Evolutionary conservation across 1,140 invertebrate species (phyloP).

Genomic region (Cydia splendana): DNA sequence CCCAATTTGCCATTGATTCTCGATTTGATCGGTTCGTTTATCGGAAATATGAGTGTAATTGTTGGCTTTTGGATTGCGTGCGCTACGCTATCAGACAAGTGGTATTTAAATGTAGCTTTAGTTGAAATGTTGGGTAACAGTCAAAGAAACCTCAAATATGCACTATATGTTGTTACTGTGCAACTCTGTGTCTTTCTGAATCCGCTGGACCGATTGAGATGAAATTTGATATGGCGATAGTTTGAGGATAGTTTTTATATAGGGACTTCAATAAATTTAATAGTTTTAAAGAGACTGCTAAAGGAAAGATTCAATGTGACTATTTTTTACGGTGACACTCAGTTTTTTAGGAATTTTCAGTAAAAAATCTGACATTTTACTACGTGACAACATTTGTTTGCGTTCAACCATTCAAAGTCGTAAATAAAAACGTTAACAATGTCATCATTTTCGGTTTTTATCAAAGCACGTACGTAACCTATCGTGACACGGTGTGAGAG

Average conservation of each 20-base stretch:
- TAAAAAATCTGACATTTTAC: not conserved
- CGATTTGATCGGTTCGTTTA: conserved; percentile 15
- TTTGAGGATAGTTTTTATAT: too few species aligned
- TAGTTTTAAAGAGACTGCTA: not conserved
- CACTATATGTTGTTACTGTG: too few species aligned
- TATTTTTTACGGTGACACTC: not conserved
- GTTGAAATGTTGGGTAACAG: too few species aligned
- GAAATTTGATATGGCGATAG: too few species aligned
- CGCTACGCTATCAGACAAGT: too few species aligned
- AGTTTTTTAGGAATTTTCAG: not conserved
- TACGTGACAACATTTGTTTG: conserved; percentile 12
- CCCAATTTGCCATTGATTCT: conserved; percentile 1
- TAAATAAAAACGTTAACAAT: not conserved
- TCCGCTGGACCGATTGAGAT: too few species aligned
- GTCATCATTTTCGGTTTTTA: not conserved
- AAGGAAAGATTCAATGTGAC: not conserved
- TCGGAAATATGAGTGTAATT: conserved; percentile 2
- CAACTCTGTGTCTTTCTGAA: too few species aligned
- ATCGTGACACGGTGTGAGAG: not conserved
- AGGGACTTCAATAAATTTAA: too few species aligned
- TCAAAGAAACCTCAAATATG: too few species aligned
- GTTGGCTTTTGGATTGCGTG: not conserved
- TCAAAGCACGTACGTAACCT: conserved; percentile 20
- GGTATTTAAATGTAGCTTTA: too few species aligned
- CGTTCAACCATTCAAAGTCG: not conserved